phyloP scores from a whole-genome alignment of 2,113 vertebrate species.

The Engystomops pustulosus region DNA sequence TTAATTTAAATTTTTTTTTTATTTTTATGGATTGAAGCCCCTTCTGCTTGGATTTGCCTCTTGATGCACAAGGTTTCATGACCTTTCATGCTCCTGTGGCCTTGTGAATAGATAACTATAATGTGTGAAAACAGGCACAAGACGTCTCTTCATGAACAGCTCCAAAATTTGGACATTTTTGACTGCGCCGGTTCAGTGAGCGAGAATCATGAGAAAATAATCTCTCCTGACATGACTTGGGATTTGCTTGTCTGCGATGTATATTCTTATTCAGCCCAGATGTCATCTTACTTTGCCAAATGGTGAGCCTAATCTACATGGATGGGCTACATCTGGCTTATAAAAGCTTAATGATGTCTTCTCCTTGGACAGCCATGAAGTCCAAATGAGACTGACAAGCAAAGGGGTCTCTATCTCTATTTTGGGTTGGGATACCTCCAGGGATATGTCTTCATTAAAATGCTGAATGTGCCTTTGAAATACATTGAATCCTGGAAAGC shows the following conservation, averaged over 20 bases:
- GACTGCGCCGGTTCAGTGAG: constrained; percentile 28
- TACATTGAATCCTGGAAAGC: constrained; percentile 3
- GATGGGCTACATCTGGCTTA: constrained; percentile 64
- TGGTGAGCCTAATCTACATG: constrained; percentile 64
- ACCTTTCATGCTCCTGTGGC: neutral
- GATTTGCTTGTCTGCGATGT: constrained; percentile 58
- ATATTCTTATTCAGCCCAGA: constrained; percentile 61
- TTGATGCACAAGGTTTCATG: neutral
- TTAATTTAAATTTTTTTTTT: too few relatives aligned
- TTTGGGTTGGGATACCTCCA: neutral
- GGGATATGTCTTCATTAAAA: constrained; percentile 23
- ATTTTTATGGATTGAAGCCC: too few relatives aligned
- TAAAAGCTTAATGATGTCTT: constrained; percentile 66
- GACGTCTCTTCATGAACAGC: neutral
- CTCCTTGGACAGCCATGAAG: constrained; percentile 57
- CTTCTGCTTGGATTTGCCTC: neutral
- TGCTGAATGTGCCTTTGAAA: constrained; percentile 20
- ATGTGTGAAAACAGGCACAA: neutral
- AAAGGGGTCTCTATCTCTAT: neutral
- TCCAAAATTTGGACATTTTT: neutral
- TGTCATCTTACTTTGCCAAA: constrained; percentile 68
- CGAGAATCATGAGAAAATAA: constrained; percentile 32
- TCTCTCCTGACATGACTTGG: constrained; percentile 54
- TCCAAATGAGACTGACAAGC: constrained; percentile 37
- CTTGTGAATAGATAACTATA: neutral